Base-by-base conservation (phyloP, 2,797 vertebrate species). In the Botia kubotai region DNA sequence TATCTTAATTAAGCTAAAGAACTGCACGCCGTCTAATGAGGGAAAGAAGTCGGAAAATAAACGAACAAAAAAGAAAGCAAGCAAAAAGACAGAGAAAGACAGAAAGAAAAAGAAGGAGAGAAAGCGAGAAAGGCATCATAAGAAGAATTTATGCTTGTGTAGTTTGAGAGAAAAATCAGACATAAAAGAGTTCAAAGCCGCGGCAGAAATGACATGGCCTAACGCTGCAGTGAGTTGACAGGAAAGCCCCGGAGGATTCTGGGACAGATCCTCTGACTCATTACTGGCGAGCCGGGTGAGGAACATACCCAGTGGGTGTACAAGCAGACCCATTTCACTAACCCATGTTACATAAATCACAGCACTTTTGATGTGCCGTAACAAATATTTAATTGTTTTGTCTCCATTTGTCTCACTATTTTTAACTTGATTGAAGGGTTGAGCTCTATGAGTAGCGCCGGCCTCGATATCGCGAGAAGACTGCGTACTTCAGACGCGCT, bases 1-100 rank as follows among this genome's bases (percentile, higher is more conserved):
- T 81, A 90, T 93, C 90, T 91, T 93, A 93, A 93, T 93, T 90
- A 92, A 93, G 91, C 90, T 83, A 89, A 90, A 90, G 90, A 87
- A 88, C 90, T 88, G 88, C 86, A 83, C 83, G 83, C 62, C 7
- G 52, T 63, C 5, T 46, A 1, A 60, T 52, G 77, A 80, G 74
- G 23, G 23, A 29, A 4, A 29, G 1, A 62, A 62, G 11, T 46
- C 43, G 23, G 19, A 60, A 60, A 26, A 23, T 3, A 23, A 60
- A 23, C 19, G 0, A 5, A 12, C 11, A 23, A 60, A 60, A 60
- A 46, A 46, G 10, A 6, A 39, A 46, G 43, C 43, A 46, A 46
- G 10, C 43, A 46, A 46, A 33, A 33, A 33, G 33, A 33, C 2
- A 33, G 33, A 33, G 33, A 33, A 33, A 33, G 33, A 10, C 1